These are phyloP conservation scores for crab-eating macaque (Macaca fascicularis) DNA, from an alignment of 2,113 vertebrate species.

Conservation along the genomic window T2T-MFA8v1.1 NC_088377.1:111079001-111079500, in stretches of 20 bases:
- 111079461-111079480: conserved; percentile 80
- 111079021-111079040: background rate
- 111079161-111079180: background rate
- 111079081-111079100: conserved; percentile 5
- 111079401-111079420: conserved; percentile 70
- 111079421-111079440: conserved; percentile 78
- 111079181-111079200: conserved; percentile 21
- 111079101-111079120: background rate
- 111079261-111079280: conserved; percentile 65
- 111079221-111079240: background rate
- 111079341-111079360: conserved; percentile 76
- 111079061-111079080: background rate
- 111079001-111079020: background rate
- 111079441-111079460: conserved; percentile 75
- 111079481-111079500: conserved; percentile 69
- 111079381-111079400: conserved; percentile 70
- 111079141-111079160: background rate
- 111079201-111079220: conserved; percentile 24
- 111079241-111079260: conserved; percentile 28
- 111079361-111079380: conserved; percentile 64
- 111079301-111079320: conserved; percentile 74
- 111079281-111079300: conserved; percentile 73
- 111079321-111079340: conserved; percentile 76
- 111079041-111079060: background rate
- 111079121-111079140: background rate